Evolutionary conservation across 2,797 vertebrate genomes (phyloP).

Genomic region (Pangasius macronema): DNA sequence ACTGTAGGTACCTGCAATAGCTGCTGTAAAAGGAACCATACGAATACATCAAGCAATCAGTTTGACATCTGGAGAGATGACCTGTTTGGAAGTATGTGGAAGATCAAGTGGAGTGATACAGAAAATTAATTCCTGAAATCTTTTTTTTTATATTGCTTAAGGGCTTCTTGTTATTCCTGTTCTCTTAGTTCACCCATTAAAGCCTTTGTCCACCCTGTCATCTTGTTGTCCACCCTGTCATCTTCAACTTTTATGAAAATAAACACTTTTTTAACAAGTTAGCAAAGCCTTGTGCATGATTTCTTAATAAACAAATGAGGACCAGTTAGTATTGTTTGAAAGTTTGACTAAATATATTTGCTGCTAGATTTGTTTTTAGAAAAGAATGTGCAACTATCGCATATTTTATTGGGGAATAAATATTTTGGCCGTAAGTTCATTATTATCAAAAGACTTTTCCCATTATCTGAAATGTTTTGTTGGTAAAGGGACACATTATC

Average conservation of each 20-base stretch:
- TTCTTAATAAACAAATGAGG: neutral
- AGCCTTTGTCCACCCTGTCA: conserved; percentile 25
- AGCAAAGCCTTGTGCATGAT: neutral
- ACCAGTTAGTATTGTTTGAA: neutral
- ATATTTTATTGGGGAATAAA: neutral
- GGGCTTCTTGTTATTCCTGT: neutral
- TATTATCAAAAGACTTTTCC: neutral
- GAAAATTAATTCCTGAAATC: conserved; percentile 13
- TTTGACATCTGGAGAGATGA: conserved; percentile 39
- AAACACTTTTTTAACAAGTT: too few species aligned
- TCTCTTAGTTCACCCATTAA: neutral
- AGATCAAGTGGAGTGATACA: neutral
- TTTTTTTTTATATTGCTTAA: neutral
- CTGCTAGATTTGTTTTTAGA: neutral
- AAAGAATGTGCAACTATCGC: neutral
- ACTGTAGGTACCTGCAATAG: neutral
- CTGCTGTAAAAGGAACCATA: conserved; percentile 51
- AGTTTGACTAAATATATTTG: neutral
- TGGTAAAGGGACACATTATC: neutral
- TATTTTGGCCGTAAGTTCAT: neutral
- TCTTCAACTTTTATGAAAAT: too few species aligned
- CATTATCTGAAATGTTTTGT: neutral
- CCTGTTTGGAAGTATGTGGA: conserved; percentile 12
- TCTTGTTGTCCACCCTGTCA: neutral
- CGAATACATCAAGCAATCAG: conserved; percentile 51